A percentile compares a stretch with the other conserved stretches of the same genome.
Conservation (phyloP, 2,797 vertebrate species). For the Lophura swinhoii region DNA sequence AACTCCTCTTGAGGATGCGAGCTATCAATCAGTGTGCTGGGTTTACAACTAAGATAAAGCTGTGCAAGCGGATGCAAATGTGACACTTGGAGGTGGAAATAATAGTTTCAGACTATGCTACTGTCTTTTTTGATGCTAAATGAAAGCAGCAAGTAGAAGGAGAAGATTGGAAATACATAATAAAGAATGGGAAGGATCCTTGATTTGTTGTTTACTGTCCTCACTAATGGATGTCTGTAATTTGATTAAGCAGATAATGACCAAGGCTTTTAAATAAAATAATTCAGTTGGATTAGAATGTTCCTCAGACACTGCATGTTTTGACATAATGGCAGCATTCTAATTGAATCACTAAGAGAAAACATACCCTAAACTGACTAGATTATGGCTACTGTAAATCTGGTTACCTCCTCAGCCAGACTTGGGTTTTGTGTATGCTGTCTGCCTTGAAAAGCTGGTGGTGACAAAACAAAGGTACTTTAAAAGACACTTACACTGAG, state of each 20-base stretch:
- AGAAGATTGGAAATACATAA: neutral
- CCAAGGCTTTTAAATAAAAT: slow-evolving; percentile 13
- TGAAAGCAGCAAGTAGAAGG: neutral
- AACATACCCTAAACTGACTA: neutral
- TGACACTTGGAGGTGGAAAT: neutral
- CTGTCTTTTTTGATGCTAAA: neutral
- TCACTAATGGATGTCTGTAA: slow-evolving; percentile 1
- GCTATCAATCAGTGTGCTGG: neutral
- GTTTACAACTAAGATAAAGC: neutral
- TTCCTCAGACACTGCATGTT: neutral
- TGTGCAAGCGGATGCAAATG: neutral
- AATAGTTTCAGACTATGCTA: neutral
- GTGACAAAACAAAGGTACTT: neutral
- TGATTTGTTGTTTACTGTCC: neutral
- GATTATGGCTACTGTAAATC: neutral
- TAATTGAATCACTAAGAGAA: neutral
- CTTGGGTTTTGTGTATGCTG: neutral
- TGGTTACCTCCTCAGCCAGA: neutral
- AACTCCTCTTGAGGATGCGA: neutral
- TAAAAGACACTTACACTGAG: neutral
- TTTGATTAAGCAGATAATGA: slow-evolving; percentile 23
- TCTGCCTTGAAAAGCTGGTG: neutral
- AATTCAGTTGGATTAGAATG: slow-evolving; percentile 5
- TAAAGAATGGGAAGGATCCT: neutral
- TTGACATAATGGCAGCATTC: neutral